Conservation (phyloP, 2,797 vertebrate species). For the Rhinichthys osculus region DNA sequence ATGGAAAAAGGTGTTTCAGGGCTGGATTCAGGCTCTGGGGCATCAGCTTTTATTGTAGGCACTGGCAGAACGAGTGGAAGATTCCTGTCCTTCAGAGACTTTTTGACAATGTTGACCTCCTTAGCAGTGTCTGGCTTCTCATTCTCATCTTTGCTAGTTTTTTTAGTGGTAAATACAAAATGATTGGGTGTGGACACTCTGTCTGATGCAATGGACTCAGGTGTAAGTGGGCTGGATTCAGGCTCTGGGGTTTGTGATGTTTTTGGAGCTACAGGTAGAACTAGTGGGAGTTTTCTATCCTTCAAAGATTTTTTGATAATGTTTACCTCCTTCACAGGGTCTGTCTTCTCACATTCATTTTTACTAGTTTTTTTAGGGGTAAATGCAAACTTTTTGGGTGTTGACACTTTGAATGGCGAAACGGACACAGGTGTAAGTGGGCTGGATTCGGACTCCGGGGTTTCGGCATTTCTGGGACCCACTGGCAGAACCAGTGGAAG, state of each 20-base stretch:
- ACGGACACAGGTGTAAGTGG: conserved; percentile 16
- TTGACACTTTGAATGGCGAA: conserved; percentile 62
- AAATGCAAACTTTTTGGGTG: conserved; percentile 65
- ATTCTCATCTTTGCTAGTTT: conserved; percentile 47
- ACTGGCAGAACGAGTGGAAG: conserved; percentile 16
- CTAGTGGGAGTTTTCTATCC: conserved; percentile 60
- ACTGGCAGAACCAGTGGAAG: conserved; percentile 16
- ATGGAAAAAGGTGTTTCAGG: conserved; percentile 5
- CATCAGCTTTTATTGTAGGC: conserved; percentile 26
- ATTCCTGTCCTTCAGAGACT: conserved; percentile 65
- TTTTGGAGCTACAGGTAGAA: conserved; percentile 30
- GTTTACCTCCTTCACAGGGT: conserved; percentile 39
- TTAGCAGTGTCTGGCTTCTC: conserved; percentile 28
- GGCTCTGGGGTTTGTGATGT: background rate
- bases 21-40: background rate
- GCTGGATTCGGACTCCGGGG: background rate
- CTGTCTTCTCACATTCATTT: conserved; percentile 49
- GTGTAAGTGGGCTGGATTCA: conserved; percentile 11
- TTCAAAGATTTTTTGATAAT: conserved; percentile 57
- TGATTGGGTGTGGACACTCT: conserved; percentile 64
- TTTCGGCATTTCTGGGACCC: conserved; percentile 11
- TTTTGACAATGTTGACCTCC: conserved; percentile 54
- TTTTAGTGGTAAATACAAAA: conserved; percentile 65
- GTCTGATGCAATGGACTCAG: conserved; percentile 55
- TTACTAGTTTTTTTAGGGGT: conserved; percentile 62